Evolutionary conservation across 2,113 vertebrate species (phyloP), one percentile per base, ranked within the genome.

Genomic region (Regulus satrapa): DNA sequence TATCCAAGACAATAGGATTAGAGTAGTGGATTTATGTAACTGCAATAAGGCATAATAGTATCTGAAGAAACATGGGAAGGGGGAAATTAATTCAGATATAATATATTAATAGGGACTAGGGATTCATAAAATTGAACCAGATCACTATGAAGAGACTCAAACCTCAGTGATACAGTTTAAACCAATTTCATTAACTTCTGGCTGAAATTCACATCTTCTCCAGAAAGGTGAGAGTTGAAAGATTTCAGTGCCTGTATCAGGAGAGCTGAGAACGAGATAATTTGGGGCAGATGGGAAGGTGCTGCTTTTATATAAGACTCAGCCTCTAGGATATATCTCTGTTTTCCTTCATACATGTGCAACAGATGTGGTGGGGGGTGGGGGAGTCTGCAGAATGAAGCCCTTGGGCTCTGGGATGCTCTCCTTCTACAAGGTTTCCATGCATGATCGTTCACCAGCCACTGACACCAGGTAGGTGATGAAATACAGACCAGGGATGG

Each of bases 1-100:
- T 97, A 97, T 97, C 72, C 67, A 95, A 95, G 92, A 92, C 92
- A 92, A 97, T 88, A 56, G 92, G 67, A 88, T 83, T 88, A 88
- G 73, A 92, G 86, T 28, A 63, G 69, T 88, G 81, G 67, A 85
- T 95, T 95, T 96, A 93, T 92, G 49, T 88, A 89, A 82, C 68
- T 68, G 43, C 49, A 91, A 43, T 76, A 89, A 96, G 55, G 31
- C n/a, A 78, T 85, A 95, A 90, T 79, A 94, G 94, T 68, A 78
- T 52, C 77, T 87, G 69, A 91, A 28, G 21, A 82, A 94, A 92
- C 36, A 85, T 0, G 6, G 52, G 32, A 88, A 90, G 6, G 3
- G 41, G 71, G 62, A 94, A 92, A 92, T 94, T 1, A 97, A 94
- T 94, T 89, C 67, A 79, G 58, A 32, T 88, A 63, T 56, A 86